phyloP scores from a whole-genome alignment of 2,113 vertebrate species.

The Grantiella picta region DNA sequence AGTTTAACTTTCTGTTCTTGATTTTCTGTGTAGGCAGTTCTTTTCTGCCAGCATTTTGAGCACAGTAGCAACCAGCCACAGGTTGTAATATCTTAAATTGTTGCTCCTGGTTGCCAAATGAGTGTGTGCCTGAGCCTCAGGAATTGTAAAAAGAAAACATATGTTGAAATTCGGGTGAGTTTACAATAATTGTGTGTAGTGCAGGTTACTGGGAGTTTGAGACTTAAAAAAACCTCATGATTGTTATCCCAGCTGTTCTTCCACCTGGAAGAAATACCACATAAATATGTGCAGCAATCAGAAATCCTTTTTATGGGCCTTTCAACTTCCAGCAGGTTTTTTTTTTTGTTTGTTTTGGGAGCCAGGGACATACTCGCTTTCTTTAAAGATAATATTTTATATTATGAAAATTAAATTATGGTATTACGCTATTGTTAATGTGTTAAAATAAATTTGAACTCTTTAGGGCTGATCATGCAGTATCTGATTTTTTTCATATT shows the following conservation, averaged over 20 bases:
- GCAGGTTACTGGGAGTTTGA: not conserved
- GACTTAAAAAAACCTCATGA: not conserved
- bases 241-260: not conserved
- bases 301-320: not conserved
- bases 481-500: not conserved
- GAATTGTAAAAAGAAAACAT: not conserved
- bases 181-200: not conserved
- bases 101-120: not conserved
- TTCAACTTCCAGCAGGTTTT: not conserved
- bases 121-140: not conserved
- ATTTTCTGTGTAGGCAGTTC: not conserved
- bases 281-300: not conserved
- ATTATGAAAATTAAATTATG: not conserved
- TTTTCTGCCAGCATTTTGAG: not conserved
- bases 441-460: not conserved
- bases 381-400: not conserved
- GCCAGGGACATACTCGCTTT: not conserved
- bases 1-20: not conserved
- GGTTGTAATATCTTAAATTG: not conserved
- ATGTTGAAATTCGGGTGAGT: not conserved
- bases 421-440: not conserved
- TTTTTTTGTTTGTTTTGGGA: slow-evolving; percentile 5
- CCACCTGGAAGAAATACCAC: not conserved
- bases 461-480: not conserved
- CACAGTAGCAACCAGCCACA: not conserved